Conservation (phyloP, 2,113 vertebrate genomes). For the Passer domesticus region DNA sequence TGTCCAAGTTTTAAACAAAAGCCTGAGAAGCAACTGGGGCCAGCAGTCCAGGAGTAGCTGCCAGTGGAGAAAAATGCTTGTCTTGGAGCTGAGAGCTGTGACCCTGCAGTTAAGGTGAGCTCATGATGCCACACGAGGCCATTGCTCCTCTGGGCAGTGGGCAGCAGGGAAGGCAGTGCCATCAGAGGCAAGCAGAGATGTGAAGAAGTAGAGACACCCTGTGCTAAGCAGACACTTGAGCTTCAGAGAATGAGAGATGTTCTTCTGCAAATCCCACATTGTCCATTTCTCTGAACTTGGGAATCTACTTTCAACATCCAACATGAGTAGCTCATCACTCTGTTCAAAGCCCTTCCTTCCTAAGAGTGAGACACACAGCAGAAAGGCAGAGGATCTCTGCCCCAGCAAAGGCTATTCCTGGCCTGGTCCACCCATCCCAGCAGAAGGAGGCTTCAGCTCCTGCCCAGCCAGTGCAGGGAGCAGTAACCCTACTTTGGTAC, state of each 20-base stretch:
- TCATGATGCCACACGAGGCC: fast-evolving
- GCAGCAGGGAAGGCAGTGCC: background rate
- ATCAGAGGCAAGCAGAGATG: background rate
- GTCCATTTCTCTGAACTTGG: background rate
- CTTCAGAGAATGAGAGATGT: background rate
- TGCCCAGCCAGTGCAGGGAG: background rate
- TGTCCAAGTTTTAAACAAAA: constrained; percentile 59
- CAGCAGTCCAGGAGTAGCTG: background rate
- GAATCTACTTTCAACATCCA: background rate
- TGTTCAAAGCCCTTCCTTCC: background rate
- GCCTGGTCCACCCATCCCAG: background rate
- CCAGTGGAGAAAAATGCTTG: constrained; percentile 1
- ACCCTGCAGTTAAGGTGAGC: constrained; percentile 8
- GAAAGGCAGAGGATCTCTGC: background rate
- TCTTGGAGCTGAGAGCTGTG: background rate
- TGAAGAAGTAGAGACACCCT: background rate
- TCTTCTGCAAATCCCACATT: background rate
- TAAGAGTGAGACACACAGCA: background rate
- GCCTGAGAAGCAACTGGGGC: background rate
- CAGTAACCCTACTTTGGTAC: background rate
- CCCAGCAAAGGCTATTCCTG: background rate
- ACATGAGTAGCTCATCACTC: fast-evolving
- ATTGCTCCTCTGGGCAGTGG: background rate
- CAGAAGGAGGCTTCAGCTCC: background rate
- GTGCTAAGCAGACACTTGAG: background rate